Evolutionary conservation across 2,113 vertebrate species (phyloP), one percentile per base, ranked within the genome.

Genomic region (Irena cyanogastra): DNA sequence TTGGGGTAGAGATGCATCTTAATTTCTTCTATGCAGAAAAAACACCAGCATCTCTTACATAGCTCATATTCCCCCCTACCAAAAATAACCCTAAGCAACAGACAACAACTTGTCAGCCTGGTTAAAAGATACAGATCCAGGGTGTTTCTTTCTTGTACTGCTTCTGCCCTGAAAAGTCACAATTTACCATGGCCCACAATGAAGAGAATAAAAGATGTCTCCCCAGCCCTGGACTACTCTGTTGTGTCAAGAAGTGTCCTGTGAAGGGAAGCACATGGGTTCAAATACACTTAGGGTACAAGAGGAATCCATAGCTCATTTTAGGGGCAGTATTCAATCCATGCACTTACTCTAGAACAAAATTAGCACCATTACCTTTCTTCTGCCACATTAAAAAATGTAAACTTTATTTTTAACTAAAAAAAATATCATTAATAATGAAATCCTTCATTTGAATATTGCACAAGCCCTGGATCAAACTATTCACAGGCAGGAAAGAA

Each of bases 31-130:
- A 16, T 11, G 31, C 6, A 44, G 8, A 21, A 68, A 52, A 78
- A 77, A 59, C 11, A 60, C 5, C 19, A 65, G 16, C 9, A 4
- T 47, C 42, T 65, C 50, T 11, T 39, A 59, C 17, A 37, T 1
- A 28, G 21, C 18, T 37, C 12, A 1, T 35, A 47, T 37, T 60
- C 11, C 13, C 3, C 9, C 4, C 63, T 41, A 69, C 28, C 66
- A 90, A n/a, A 87, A 91, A 79, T 27, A 90, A 83, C 24, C 39
- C 41, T 30, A 84, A 76, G 66, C 31, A 92, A 92, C 80, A 10
- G 14, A 72, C 30, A 14, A 80, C 63, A 88, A 9, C 14, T 45
- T 65, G 13, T 41, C 20, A 77, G 21, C 23, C 47, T 59, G 23
- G 15, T 61, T 42, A 68, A 75, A 64, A 80, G 17, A 37, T 13